Percentiles rank a stretch among this genome's conserved stretches.
These are phyloP conservation scores for Araneus ventricosus DNA, from an alignment of 1,140 invertebrate genomes.

Conservation along the genomic window DNA sequence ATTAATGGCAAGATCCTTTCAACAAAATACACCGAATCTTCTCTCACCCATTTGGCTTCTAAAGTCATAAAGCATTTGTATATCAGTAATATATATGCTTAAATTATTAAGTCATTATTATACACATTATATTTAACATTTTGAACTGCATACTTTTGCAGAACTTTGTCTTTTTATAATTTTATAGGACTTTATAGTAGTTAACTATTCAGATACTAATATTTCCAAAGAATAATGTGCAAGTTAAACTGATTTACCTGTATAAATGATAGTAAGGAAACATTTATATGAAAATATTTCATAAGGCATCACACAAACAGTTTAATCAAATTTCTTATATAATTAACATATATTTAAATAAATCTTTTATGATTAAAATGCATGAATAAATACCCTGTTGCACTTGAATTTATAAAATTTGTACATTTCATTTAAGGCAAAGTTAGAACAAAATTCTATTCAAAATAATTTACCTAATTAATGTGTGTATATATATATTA, in stretches of 20 bases:
- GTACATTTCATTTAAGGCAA: conserved; percentile 25
- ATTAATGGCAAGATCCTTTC: not conserved
- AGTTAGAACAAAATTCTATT: not conserved
- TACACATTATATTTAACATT: not conserved
- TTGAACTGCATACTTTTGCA: too few relatives aligned
- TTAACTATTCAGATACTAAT: too few relatives aligned
- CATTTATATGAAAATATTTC: not conserved
- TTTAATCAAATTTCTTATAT: not conserved
- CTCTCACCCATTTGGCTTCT: not conserved
- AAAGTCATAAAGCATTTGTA: not conserved
- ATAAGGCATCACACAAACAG: not conserved
- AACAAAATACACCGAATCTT: not conserved
- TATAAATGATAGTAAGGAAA: not conserved
- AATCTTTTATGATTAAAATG: not conserved
- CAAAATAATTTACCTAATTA: not conserved
- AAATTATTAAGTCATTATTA: not conserved
- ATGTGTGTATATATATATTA: not conserved
- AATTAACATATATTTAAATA: not conserved
- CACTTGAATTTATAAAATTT: not conserved
- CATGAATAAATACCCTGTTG: not conserved
- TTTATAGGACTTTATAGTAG: too few relatives aligned
- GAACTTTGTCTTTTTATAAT: not conserved
- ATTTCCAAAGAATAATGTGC: too few relatives aligned
- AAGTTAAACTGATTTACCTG: too few relatives aligned
- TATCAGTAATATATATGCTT: not conserved